Base-by-base conservation (phyloP, 2,888 invertebrate species). In the Atethmia centrago region DNA sequence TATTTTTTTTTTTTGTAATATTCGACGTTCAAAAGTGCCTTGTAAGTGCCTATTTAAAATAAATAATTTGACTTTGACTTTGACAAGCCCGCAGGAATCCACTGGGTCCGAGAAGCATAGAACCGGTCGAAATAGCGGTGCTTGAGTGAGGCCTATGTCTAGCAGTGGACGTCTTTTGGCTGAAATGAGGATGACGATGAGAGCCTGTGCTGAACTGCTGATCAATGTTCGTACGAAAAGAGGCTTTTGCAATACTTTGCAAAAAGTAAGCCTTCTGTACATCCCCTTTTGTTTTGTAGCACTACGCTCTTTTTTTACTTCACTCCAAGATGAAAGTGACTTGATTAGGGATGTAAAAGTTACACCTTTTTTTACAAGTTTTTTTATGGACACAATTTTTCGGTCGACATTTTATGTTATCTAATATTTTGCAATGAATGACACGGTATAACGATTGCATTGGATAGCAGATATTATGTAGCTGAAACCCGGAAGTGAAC, bases 261-360 rank as follows among this genome's bases (percentile, higher is more conserved):
- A 19, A 4, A 8, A 16, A 61, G 31, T 56, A 0, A 40, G 36
- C 25, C 67, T 80, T 80, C 55, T 67, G 25, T 9, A 0, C 0
- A 21, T 10, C 19, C 2, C 0, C 36, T 25, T 31, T 9, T 5
- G 3, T n/a, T 19, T 8, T 14, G 4, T 49, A 1, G 21, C 21
- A 1, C 0, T 49, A 53, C 63, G 14, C 59, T 56, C 16, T 36
- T 36, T 80, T 64, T 79, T 73, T 65, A 49, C 47, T 68, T 49
- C 9, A 66, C 66, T 53, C 56, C 64, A 61, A 68, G 78, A 68
- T 78, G 42, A 71, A 67, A 70, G 58, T 64, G 45, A 56, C 66
- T 74, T 56, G 74, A 80, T 79, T 67, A 79, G 51, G 59, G 56
- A 61, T 59, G 40, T 83, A 74, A 80, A 73, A 25, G 55, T 81